Evolutionary conservation across 2,797 vertebrate species (phyloP).

Genomic region (Aplochiton taeniatus): DNA sequence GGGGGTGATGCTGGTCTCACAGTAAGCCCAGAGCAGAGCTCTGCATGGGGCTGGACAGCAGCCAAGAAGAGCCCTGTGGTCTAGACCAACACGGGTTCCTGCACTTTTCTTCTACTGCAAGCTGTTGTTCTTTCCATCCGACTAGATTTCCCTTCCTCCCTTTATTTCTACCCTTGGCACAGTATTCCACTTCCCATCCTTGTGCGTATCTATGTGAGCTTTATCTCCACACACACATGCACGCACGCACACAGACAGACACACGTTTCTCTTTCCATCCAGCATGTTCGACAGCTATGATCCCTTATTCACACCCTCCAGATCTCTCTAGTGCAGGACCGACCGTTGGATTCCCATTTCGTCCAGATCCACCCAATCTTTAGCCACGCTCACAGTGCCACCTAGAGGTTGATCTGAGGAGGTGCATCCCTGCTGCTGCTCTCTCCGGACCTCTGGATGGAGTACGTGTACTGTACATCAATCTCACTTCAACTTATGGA

Average conservation of each 20-base stretch:
- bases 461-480: slow-evolving; percentile 54
- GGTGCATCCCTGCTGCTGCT: slow-evolving; percentile 16
- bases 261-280: no score
- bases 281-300: no score
- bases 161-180: not conserved
- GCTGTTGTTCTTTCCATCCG: not conserved
- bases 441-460: slow-evolving; percentile 59
- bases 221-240: not conserved
- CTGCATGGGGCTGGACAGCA: slow-evolving; percentile 16
- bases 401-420: slow-evolving; percentile 56
- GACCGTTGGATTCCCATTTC: not conserved
- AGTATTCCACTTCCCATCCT: not conserved
- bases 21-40: slow-evolving; percentile 10
- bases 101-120: not conserved
- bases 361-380: slow-evolving; percentile 1
- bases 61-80: not conserved
- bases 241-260: no score
- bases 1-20: slow-evolving; percentile 4
- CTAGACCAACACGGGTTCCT: not conserved
- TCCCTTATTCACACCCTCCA: no score
- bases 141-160: not conserved
- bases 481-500: not conserved
- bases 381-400: slow-evolving; percentile 54
- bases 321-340: not conserved
- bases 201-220: no score